Base-by-base conservation (phyloP, 2,797 vertebrate genomes). In the Chelon labrosus region DNA sequence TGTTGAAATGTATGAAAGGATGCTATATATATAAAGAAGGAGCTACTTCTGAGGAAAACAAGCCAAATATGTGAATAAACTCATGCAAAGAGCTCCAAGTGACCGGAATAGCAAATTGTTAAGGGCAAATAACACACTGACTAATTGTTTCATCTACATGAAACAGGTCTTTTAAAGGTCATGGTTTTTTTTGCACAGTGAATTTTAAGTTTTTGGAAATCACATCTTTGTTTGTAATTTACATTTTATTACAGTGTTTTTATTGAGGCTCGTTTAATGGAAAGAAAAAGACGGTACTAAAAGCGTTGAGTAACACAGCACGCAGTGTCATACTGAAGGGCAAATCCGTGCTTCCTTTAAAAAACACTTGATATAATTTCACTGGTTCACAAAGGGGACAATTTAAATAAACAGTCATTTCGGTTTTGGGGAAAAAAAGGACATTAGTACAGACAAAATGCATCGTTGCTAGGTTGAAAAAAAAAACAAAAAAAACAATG, bases 1-100 rank as follows among this genome's bases (percentile, higher is more conserved):
- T 50, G 59, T 38, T 66, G 27, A 81, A 64, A 57, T 22, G 22
- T 56, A 55, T 31, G 39, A 39, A 61, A 63, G 41, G 58, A 81
- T 7, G 10, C 20, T 67, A 35, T 35, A 35, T 35, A 35, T 35
- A 35, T 35, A 35, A 1, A 7, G 31, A 35, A 62, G 66, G 61
- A 73, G 76, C 75, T 83, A 58, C 66, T 85, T 82, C 65, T 64
- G 61, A 85, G 80, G 82, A 90, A 88, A 75, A 79, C 12, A 86
- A 91, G 86, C 85, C 88, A 89, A 89, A 87, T 57, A 41, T 52
- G 90, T 90, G 88, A 90, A 89, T 76, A 52, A 69, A 47, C 70
- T 19, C 12, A 70, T 77, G 75, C 71, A 59, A 74, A 71, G 47
- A 71, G 46, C 46, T 61, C 16, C 19, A 49, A 13, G 42, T 56